Evolutionary conservation across 2,113 vertebrate species (phyloP).

Genomic region (Ceyx melanurus): DNA sequence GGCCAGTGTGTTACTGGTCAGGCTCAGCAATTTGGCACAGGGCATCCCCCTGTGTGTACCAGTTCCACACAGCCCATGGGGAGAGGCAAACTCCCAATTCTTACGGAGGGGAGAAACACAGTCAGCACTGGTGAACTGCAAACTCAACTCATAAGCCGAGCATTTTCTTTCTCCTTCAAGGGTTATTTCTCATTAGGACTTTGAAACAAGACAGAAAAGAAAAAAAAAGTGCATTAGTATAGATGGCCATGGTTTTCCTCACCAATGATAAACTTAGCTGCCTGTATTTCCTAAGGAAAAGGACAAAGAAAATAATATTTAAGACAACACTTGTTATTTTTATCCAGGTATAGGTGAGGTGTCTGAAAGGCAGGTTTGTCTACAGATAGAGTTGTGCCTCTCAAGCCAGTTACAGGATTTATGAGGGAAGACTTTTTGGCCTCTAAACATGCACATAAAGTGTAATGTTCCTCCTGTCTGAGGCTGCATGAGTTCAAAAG

Average conservation of each 20-base stretch:
- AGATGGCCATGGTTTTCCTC: not conserved
- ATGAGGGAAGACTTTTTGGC: constrained; percentile 29
- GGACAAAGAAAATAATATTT: not conserved
- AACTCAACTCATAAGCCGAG: not conserved
- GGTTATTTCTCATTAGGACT: not conserved
- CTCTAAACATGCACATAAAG: constrained; percentile 36
- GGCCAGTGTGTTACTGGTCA: accelerated
- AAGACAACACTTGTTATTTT: not conserved
- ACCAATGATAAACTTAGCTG: not conserved
- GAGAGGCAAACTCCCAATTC: not conserved
- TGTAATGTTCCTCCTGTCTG: constrained; percentile 1
- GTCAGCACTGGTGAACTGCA: not conserved
- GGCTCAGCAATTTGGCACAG: not conserved
- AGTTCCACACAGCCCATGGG: not conserved
- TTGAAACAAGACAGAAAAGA: not conserved
- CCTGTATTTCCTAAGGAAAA: not conserved
- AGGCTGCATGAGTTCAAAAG: constrained; percentile 45
- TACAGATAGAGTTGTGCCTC: not conserved
- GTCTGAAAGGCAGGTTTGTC: not conserved
- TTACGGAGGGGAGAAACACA: not conserved
- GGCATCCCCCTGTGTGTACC: accelerated
- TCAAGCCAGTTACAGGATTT: constrained; percentile 22
- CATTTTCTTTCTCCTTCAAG: not conserved
- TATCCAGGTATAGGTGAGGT: not conserved
- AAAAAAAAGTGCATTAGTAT: not conserved